Base-by-base conservation (phyloP, 2,888 invertebrate genomes). In the Eupelmus urozonus region DNA sequence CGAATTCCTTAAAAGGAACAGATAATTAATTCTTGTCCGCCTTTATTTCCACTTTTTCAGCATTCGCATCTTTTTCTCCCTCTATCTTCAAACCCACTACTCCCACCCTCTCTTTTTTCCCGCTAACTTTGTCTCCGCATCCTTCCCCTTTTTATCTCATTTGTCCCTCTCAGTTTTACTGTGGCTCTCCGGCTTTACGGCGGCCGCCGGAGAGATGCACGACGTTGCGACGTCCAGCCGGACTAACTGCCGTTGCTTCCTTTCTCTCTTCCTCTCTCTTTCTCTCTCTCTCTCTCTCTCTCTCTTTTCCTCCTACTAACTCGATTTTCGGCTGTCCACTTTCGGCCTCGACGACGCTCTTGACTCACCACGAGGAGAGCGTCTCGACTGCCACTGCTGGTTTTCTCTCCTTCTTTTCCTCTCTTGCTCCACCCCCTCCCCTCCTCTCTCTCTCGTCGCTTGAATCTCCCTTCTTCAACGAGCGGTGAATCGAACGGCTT, bases 251-350 rank as follows among this genome's bases (percentile, higher is more conserved):
- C 59, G n/a, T 25, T 2, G 20, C 34, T 18, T 3, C 9, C 65
- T 20, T 20, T 53, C 53, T 53, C 34, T 45, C 75, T 57, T 49
- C 40, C 25, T 40, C 18, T 34, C 34, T 70, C 27, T n/a, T 7
- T 13, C 63, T n/a, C n/a, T 13, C 9, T 49, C 53, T 45, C 75
- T 57, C 69, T 55, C 23, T 40, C 18, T 34, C 34, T n/a, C 53
- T 40, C 63, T 20, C 45, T 45, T 40, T 20, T 51, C 11, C 20
- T 27, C 29, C 13, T 29, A 11, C 73, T 83, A 81, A 82, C 79
- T 83, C 78, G 79, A 83, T 82, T 83, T 82, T 83, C 81, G 77
- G 63, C 73, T 78, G 78, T 78, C 63, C 72, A 78, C 75, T 67
- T 75, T 77, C 55, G 63, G 74, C 55, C 78, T 73, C 72, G 78